These are phyloP conservation scores for Diorhabda elongata DNA, from an alignment of 1,140 invertebrate genomes.

Conservation along the genomic window DNA sequence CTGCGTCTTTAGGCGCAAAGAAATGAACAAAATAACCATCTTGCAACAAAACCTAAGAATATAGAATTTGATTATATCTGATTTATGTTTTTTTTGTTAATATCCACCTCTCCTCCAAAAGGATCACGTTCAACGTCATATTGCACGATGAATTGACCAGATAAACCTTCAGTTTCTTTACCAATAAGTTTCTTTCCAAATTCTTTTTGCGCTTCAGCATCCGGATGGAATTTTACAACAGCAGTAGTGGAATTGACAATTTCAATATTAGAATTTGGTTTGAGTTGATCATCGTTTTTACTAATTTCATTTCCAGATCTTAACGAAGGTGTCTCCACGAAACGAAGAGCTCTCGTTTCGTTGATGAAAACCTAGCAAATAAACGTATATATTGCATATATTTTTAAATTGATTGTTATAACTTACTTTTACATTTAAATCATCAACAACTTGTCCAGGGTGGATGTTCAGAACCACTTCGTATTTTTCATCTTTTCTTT, in stretches of 20 bases:
- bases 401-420: too few relatives aligned
- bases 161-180: slow-evolving; percentile 49
- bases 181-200: slow-evolving; percentile 33
- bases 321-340: slow-evolving; percentile 54
- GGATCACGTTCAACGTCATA: slow-evolving; percentile 57
- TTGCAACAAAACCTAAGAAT: slow-evolving; percentile 50
- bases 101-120: slow-evolving; percentile 51
- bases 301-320: slow-evolving; percentile 46
- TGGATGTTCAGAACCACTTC: slow-evolving; percentile 60
- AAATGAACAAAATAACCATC: slow-evolving; percentile 75
- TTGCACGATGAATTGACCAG: slow-evolving; percentile 61
- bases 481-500: slow-evolving; percentile 55
- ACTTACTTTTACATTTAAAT: slow-evolving; percentile 49
- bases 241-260: slow-evolving; percentile 26
- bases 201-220: slow-evolving; percentile 50
- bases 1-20: slow-evolving; percentile 58
- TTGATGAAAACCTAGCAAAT: slow-evolving; percentile 50
- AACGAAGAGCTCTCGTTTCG: slow-evolving; percentile 53
- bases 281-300: slow-evolving; percentile 29
- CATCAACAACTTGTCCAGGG: slow-evolving; percentile 54
- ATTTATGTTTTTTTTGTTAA: neutral
- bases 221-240: slow-evolving; percentile 47
- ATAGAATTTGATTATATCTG: neutral
- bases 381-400: neutral
- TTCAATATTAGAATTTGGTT: slow-evolving; percentile 32